These are phyloP conservation scores for Spodoptera exigua DNA, from an alignment of 2,888 invertebrate species.

Conservation along the genomic window DNA sequence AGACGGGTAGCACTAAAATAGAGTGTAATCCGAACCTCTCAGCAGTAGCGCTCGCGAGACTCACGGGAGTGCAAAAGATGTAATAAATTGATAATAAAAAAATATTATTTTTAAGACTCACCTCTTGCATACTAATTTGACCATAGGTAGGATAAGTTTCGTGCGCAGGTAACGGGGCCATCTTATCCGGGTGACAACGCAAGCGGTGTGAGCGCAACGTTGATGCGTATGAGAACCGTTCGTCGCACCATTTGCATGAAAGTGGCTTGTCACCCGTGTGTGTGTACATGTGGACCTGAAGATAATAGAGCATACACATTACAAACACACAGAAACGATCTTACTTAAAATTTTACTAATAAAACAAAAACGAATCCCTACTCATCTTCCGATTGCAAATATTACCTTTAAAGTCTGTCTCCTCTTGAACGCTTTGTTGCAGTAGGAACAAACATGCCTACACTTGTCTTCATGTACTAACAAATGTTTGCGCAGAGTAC, in stretches of 20 bases:
- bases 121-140: conserved; percentile 61
- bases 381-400: too few species aligned
- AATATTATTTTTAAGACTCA: too few species aligned
- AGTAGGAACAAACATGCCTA: conserved; percentile 86
- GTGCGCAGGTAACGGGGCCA: conserved; percentile 67
- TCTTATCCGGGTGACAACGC: conserved; percentile 87
- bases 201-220: conserved; percentile 88
- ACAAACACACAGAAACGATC: too few species aligned
- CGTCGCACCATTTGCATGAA: conserved; percentile 88
- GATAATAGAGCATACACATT: background rate
- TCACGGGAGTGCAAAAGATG: too few species aligned
- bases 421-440: conserved; percentile 88
- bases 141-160: conserved; percentile 53
- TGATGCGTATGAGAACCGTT: conserved; percentile 88
- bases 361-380: too few species aligned
- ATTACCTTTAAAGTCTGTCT: conserved; percentile 86
- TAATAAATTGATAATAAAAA: too few species aligned
- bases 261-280: conserved; percentile 89
- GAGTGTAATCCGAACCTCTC: too few species aligned
- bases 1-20: too few species aligned
- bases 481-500: conserved; percentile 87
- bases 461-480: conserved; percentile 88
- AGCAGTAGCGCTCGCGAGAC: too few species aligned
- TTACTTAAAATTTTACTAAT: too few species aligned
- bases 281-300: conserved; percentile 87